Percentiles rank a stretch among this genome's conserved stretches.
Conservation (phyloP, 2,113 vertebrate genomes). For the Sceloporus tristichus region DNA sequence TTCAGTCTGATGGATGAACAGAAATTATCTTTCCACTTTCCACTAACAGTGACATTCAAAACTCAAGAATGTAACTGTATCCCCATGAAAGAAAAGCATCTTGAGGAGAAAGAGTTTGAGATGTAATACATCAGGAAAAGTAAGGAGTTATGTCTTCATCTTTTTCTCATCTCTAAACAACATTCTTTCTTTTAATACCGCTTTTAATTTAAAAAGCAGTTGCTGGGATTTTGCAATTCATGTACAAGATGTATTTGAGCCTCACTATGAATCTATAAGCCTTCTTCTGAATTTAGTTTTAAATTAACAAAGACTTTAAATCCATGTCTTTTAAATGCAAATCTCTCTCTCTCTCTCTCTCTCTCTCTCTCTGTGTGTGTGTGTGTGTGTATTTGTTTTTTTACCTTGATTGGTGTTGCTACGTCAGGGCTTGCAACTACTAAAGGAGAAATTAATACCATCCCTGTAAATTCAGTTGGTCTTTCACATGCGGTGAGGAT, state of each 20-base stretch:
- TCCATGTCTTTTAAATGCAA: neutral
- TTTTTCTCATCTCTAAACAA: neutral
- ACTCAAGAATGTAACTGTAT: neutral
- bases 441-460: conserved; percentile 92
- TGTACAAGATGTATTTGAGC: neutral
- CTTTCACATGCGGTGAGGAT: conserved; percentile 91
- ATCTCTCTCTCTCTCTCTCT: neutral
- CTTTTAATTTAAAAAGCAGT: neutral
- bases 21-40: neutral
- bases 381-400: neutral
- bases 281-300: neutral
- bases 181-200: neutral
- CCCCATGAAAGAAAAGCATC: neutral
- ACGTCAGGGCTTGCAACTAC: conserved; percentile 92
- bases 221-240: neutral
- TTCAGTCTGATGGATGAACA: neutral
- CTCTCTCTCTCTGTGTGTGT: no score
- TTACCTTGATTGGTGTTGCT: conserved; percentile 94
- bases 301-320: neutral
- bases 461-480: conserved; percentile 86
- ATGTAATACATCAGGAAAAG: neutral
- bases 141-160: neutral
- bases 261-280: neutral
- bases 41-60: neutral
- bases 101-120: neutral